phyloP scores from a whole-genome alignment of 2,888 invertebrate genomes.

The Therioaphis trifolii region DNA sequence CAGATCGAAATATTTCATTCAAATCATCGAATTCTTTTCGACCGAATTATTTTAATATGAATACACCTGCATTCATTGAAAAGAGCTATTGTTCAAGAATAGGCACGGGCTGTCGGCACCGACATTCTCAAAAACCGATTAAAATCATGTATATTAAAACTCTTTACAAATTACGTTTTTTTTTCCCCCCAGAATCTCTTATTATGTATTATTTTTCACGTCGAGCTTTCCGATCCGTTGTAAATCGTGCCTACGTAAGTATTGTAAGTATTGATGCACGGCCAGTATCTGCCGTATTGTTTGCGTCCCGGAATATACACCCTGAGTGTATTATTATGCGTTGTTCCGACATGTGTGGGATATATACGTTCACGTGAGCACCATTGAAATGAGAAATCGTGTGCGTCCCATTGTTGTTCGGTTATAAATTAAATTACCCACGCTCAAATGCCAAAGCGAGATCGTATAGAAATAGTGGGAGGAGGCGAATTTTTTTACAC shows the following conservation, averaged over 20 bases:
- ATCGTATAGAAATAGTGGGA: not conserved
- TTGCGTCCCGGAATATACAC: not conserved
- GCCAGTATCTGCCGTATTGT: not conserved
- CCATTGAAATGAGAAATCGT: slow-evolving; percentile 47
- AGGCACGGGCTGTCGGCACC: too few relatives aligned
- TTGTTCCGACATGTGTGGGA: slow-evolving; percentile 7
- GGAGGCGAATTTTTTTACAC: not conserved
- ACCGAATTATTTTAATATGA: too few relatives aligned
- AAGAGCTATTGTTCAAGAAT: too few relatives aligned
- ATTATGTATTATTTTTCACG: not conserved
- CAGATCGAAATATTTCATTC: too few relatives aligned
- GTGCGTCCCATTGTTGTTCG: slow-evolving; percentile 24
- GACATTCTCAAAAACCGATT: too few relatives aligned
- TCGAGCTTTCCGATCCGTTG: not conserved
- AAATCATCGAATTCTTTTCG: too few relatives aligned
- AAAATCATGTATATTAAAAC: too few relatives aligned
- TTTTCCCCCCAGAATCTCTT: not conserved
- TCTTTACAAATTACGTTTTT: not conserved
- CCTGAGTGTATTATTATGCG: slow-evolving; percentile 22
- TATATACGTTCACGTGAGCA: too few relatives aligned
- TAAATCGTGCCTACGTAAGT: not conserved
- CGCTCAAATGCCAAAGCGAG: not conserved
- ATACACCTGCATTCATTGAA: too few relatives aligned
- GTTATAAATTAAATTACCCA: slow-evolving; percentile 49
- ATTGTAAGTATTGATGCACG: not conserved